Evolutionary conservation across 2,797 vertebrate genomes (phyloP).

Genomic region (Darevskia nairensis): DNA sequence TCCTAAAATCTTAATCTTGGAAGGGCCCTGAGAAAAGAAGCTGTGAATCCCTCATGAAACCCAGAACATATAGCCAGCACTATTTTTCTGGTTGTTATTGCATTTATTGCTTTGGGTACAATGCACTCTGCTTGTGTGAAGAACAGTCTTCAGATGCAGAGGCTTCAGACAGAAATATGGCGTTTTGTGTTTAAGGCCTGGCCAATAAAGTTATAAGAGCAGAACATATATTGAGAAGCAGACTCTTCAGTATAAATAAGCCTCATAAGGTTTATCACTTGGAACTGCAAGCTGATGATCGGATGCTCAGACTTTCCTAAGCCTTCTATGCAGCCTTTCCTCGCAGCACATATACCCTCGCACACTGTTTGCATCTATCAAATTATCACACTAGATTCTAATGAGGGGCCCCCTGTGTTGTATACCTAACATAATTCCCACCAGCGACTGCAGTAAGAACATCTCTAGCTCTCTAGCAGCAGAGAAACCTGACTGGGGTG

Average conservation of each 20-base stretch:
- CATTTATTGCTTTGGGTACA: slow-evolving; percentile 7
- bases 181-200: background rate
- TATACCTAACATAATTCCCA: accelerated
- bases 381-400: background rate
- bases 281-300: background rate
- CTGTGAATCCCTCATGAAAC: background rate
- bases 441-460: background rate
- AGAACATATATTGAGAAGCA: background rate
- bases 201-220: slow-evolving; percentile 17
- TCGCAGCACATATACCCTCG: background rate
- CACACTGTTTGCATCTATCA: background rate
- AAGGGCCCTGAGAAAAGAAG: background rate
- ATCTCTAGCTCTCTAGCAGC: background rate
- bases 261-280: background rate
- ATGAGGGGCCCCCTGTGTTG: accelerated
- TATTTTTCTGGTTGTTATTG: background rate
- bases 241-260: slow-evolving; percentile 24
- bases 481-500: background rate
- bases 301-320: background rate
- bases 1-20: background rate
- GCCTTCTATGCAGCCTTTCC: background rate
- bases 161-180: slow-evolving; percentile 20
- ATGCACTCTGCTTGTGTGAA: background rate
- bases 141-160: background rate
- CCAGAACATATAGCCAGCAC: background rate